Conservation (phyloP, 2,888 invertebrate genomes). For the Acutogordius australiensis region DNA sequence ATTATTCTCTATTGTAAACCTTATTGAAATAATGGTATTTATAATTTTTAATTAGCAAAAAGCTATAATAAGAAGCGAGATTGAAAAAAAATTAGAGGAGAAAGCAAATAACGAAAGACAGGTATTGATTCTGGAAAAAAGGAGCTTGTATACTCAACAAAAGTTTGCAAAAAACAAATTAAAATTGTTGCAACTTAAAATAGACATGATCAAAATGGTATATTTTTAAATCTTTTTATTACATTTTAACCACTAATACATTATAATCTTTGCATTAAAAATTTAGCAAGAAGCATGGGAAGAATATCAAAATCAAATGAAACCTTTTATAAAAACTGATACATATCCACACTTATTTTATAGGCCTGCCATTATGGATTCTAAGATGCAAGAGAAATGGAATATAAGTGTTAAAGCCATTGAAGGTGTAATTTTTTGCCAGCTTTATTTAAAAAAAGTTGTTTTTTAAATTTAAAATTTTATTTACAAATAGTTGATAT, state of each 20-base stretch:
- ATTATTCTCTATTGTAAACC: not conserved
- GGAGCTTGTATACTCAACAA: not conserved
- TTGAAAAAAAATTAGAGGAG: conserved; percentile 18
- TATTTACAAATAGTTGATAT: too few species aligned
- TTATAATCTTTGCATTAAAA: not conserved
- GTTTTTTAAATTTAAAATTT: too few species aligned
- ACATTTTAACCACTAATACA: not conserved
- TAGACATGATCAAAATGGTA: not conserved
- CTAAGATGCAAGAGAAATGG: not conserved
- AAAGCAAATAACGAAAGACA: conserved; percentile 15
- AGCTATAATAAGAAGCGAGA: conserved; percentile 16
- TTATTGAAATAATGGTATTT: too few species aligned
- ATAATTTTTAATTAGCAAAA: not conserved
- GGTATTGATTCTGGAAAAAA: conserved; percentile 13
- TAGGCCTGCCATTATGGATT: not conserved
- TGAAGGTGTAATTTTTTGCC: too few species aligned
- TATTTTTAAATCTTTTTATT: too few species aligned
- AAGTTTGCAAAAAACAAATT: not conserved
- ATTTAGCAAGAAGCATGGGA: conserved; percentile 9
- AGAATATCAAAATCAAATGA: conserved; percentile 1
- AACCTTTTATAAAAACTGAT: not conserved
- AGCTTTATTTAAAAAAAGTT: too few species aligned
- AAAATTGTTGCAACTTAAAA: not conserved
- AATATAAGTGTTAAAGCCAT: not conserved
- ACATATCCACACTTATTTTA: not conserved